Evolutionary conservation across 2,797 vertebrate species (phyloP), one percentile per base, ranked within the genome.

Genomic region (Lepidocolaptes lacrymiger): DNA sequence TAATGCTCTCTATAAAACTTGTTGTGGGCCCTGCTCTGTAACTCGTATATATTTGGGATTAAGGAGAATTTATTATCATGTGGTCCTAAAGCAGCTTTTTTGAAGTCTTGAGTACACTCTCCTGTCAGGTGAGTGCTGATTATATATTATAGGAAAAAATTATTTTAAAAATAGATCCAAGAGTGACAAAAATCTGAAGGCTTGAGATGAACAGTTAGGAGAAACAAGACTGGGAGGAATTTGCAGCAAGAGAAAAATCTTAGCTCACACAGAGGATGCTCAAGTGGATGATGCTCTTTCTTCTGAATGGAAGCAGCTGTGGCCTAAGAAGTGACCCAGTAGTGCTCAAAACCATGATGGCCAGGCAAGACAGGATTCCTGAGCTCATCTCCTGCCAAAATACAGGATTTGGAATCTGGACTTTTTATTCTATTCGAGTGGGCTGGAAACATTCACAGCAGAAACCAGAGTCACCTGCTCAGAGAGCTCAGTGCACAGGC

Each of bases 61-160:
- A 95, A 66, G 87, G 11, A 88, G 87, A 93, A 91, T 91, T 95
- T 94, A 86, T 88, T 73, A 86, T 79, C 89, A 82, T 64, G 77
- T 89, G 77, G 49, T 92, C 63, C 88, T 63, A 95, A 95, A 95
- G 89, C 74, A 95, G 89, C 74, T 96, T 96, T 96, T 86, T 93
- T 14, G 1, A 82, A 86, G 30, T 76, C 89, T 88, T 85, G 63
- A 81, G 74, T 88, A 79, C 7, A 34, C 73, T 90, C 32, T 87
- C 16, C 56, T 93, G 95, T 90, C 93, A 95, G 93, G 94, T 95
- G 94, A 96, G 61, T 43, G 39, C 83, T 85, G 80, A 96, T 90
- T 72, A 86, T 51, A 48, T 37, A 77, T 76, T 28, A 71, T 7
- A 68, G 32, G 11, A 4, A 23, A 79, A 93, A 92, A 34, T 3